phyloP scores from a whole-genome alignment of 1,140 invertebrate species.

The Penaeus indicus region DNA sequence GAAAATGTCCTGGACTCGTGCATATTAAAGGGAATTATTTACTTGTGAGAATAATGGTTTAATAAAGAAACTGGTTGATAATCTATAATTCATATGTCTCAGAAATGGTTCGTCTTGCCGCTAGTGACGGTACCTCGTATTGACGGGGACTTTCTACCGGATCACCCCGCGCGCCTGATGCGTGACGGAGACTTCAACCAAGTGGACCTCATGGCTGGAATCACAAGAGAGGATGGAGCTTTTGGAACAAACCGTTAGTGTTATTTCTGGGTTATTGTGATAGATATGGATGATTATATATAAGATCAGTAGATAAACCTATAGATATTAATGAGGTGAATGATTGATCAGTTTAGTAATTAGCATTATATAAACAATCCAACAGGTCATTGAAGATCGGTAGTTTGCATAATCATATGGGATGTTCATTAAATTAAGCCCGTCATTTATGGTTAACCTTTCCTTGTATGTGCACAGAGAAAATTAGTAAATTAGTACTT shows the following conservation, averaged over 20 bases:
- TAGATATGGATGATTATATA: no score
- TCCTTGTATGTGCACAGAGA: no score
- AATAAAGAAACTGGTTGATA: not conserved
- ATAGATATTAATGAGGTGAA: no score
- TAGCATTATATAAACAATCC: no score
- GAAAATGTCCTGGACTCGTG: not conserved
- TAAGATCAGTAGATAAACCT: no score
- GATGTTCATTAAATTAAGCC: no score
- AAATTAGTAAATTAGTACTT: no score
- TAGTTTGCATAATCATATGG: no score
- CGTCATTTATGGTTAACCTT: no score
- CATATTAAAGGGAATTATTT: not conserved
- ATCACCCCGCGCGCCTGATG: not conserved
- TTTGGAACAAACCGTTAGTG: not conserved
- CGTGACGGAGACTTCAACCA: not conserved
- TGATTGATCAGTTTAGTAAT: no score
- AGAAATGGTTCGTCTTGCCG: not conserved
- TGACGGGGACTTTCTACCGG: not conserved
- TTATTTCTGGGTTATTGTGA: no score
- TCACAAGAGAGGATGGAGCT: not conserved
- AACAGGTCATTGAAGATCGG: no score
- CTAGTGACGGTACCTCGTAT: not conserved
- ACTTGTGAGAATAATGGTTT: not conserved
- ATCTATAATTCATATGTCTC: not conserved
- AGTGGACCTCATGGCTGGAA: slow-evolving; percentile 1